These are phyloP conservation scores for Drosophila sordidula DNA, from an alignment of 2,888 invertebrate genomes.

Conservation along the genomic window DNA sequence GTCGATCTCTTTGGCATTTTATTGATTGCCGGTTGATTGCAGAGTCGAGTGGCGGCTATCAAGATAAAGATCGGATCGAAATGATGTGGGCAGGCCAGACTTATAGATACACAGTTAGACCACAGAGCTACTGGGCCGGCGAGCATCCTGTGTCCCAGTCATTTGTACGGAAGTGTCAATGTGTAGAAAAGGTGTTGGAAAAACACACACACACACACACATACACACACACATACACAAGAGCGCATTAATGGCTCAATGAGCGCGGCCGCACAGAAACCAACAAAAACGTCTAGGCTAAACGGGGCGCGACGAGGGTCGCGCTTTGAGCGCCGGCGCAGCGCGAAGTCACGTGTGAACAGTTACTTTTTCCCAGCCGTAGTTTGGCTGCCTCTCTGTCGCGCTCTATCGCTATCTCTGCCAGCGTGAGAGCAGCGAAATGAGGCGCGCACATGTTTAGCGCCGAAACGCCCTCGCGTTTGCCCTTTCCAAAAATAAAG, in stretches of 20 bases:
- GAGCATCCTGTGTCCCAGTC: conserved; percentile 41
- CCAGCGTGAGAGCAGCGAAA: conserved; percentile 40
- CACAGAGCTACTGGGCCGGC: conserved; percentile 16
- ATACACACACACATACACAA: conserved; percentile 5
- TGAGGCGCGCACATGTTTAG: conserved; percentile 77
- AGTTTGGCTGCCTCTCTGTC: not conserved
- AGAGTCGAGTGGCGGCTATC: conserved; percentile 45
- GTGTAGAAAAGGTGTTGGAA: conserved; percentile 75
- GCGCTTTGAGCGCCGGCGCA: conserved; percentile 51
- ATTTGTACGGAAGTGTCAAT: conserved; percentile 72
- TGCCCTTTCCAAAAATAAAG: conserved; percentile 4
- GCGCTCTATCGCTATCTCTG: not conserved
- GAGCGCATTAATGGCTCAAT: conserved; percentile 39
- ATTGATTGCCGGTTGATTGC: conserved; percentile 77
- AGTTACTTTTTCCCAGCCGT: conserved; percentile 59
- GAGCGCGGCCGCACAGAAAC: conserved; percentile 34
- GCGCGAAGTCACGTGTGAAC: conserved; percentile 70
- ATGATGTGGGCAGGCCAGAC: conserved; percentile 46
- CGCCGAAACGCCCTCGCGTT: conserved; percentile 69
- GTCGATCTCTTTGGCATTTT: conserved; percentile 42
- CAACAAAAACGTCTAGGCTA: conserved; percentile 11
- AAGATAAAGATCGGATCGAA: conserved; percentile 53
- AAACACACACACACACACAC: conserved; percentile 52
- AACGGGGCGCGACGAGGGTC: conserved; percentile 20
- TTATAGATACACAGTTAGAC: conserved; percentile 3